Percentiles rank a stretch among this genome's conserved stretches.
phyloP scores from a whole-genome alignment of 2,888 invertebrate species.

The Stegophylla sp. region DNA sequence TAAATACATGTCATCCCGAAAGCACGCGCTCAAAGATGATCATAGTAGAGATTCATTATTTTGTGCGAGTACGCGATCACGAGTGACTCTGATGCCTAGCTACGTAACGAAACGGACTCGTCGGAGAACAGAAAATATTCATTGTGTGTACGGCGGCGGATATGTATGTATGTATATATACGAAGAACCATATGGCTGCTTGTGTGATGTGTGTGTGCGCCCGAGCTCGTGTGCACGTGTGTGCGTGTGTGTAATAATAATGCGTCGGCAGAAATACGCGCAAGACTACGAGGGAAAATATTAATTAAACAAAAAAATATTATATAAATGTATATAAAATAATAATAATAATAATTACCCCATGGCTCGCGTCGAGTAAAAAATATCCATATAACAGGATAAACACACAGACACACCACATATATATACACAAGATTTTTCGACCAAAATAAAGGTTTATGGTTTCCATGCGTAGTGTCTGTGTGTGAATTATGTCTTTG shows the following conservation, averaged over 20 bases:
- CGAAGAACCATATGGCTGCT: conserved; percentile 19
- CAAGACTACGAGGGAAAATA: conserved; percentile 34
- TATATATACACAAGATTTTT: conserved; percentile 19
- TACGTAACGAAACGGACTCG: background rate
- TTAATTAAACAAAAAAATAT: conserved; percentile 44
- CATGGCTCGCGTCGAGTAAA: conserved; percentile 28
- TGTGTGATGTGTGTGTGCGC: background rate
- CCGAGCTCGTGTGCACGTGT: background rate
- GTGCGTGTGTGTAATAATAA: conserved; percentile 44
- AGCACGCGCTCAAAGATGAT: background rate
- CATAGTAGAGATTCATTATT: background rate
- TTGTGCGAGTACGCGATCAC: background rate
- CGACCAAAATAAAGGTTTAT: conserved; percentile 51
- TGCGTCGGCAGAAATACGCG: conserved; percentile 45
- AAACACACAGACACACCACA: conserved; percentile 15
- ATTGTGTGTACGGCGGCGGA: conserved; percentile 20
- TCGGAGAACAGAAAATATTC: conserved; percentile 42
- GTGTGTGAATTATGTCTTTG: conserved; percentile 53
- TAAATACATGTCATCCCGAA: background rate
- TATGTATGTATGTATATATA: background rate
- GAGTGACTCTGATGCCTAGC: background rate
- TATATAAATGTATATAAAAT: conserved; percentile 19
- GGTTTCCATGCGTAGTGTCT: background rate
- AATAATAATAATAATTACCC: conserved; percentile 54
- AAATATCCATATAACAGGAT: conserved; percentile 16